These are phyloP conservation scores for Otolemur crassicaudatus DNA, from an alignment of 2,797 vertebrate species.

Conservation along the genomic window DNA sequence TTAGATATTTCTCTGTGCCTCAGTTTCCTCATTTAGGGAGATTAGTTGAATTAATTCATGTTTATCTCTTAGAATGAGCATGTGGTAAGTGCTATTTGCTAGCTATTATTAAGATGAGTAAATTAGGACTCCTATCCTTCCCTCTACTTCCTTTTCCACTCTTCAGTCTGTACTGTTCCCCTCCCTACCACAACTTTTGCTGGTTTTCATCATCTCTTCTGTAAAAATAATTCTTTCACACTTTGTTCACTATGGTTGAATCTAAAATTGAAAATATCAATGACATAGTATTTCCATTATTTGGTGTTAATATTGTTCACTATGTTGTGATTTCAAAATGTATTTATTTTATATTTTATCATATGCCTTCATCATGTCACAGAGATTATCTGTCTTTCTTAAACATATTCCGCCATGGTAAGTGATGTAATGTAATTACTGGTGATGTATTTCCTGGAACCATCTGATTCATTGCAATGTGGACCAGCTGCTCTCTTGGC, in stretches of 20 bases:
- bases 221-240: background rate
- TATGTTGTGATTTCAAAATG: background rate
- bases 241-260: background rate
- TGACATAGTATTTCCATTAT: background rate
- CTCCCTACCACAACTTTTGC: background rate
- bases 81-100: background rate
- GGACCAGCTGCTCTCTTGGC: background rate
- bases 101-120: constrained; percentile 5
- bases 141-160: background rate
- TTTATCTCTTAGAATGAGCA: background rate
- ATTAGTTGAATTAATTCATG: background rate
- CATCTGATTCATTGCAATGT: background rate
- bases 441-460: background rate
- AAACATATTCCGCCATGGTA: background rate
- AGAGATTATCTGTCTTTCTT: background rate
- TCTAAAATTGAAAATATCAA: background rate
- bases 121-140: background rate
- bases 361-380: background rate
- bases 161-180: background rate
- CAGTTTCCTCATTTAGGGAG: background rate
- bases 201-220: background rate
- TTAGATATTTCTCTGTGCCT: background rate
- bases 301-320: background rate
- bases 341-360: background rate
- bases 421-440: background rate